These are phyloP conservation scores for Bombus turneri DNA, from an alignment of 1,140 invertebrate genomes.

Conservation along the genomic window DNA sequence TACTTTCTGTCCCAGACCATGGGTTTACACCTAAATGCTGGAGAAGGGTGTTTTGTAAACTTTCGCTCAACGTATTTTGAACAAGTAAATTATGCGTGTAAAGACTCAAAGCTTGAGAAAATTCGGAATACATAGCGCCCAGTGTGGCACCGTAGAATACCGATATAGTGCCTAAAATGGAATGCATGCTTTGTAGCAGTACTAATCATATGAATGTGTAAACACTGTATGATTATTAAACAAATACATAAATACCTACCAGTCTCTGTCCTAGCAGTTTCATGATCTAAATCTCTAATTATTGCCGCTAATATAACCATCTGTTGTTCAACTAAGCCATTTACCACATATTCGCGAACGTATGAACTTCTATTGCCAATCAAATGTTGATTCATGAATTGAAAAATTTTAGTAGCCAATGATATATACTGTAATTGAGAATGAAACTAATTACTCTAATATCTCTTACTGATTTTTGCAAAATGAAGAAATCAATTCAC, in stretches of 20 bases:
- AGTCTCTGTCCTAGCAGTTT: conserved; percentile 90
- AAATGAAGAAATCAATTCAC: conserved; percentile 56
- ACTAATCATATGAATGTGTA: background rate
- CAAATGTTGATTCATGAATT: conserved; percentile 88
- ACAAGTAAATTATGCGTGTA: conserved; percentile 94
- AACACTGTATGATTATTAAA: background rate
- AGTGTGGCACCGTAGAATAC: conserved; percentile 88
- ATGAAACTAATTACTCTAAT: conserved; percentile 20
- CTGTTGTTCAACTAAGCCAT: conserved; percentile 89
- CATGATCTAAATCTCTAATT: conserved; percentile 92
- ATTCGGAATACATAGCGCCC: conserved; percentile 89
- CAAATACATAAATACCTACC: conserved; percentile 80
- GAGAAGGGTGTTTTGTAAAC: conserved; percentile 88
- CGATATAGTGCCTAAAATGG: conserved; percentile 87
- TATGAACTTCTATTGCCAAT: conserved; percentile 85
- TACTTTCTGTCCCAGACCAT: conserved; percentile 83
- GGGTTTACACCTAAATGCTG: conserved; percentile 90
- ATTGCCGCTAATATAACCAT: conserved; percentile 92
- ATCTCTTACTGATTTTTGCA: background rate
- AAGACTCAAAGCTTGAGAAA: conserved; percentile 90
- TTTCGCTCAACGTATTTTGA: conserved; percentile 86
- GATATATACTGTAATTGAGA: conserved; percentile 87
- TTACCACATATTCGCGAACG: conserved; percentile 83
- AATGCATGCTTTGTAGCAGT: background rate
- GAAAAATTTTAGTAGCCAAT: conserved; percentile 90